phyloP scores from a whole-genome alignment of 37 sponge, comb jelly and placozoan genomes.

The Sycon ciliatum region DNA sequence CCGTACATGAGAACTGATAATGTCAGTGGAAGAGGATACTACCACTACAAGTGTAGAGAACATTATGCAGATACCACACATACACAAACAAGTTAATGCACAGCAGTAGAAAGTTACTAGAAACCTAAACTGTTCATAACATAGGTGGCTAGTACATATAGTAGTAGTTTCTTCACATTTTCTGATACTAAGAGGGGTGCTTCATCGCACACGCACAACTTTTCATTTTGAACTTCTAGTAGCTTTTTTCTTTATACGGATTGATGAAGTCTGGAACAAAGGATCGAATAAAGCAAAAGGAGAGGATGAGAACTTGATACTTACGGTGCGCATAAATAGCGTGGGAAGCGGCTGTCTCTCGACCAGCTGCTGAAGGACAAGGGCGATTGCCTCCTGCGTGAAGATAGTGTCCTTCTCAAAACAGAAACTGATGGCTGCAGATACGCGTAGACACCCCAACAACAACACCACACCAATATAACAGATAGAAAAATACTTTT shows the following conservation, averaged over 20 bases:
- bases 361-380: conserved; percentile 82
- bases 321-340: conserved; percentile 95
- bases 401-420: conserved; percentile 74
- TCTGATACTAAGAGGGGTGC: too few species aligned
- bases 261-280: too few species aligned
- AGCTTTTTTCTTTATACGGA: background rate
- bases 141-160: background rate
- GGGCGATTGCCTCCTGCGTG: conserved; percentile 83
- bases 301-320: background rate
- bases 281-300: background rate
- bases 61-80: background rate
- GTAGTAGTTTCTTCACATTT: too few species aligned
- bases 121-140: background rate
- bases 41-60: background rate
- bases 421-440: conserved; percentile 72
- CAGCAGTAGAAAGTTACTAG: background rate
- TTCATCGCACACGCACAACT: too few species aligned
- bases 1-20: background rate
- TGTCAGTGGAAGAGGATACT: background rate
- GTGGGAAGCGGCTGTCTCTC: conserved; percentile 79
- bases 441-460: too few species aligned
- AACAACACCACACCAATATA: too few species aligned
- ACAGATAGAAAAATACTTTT: too few species aligned
- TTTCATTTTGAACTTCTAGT: too few species aligned
- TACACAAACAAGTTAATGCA: background rate